Base-by-base conservation (phyloP, 1,140 invertebrate species). In the Zaprionus africanus region DNA sequence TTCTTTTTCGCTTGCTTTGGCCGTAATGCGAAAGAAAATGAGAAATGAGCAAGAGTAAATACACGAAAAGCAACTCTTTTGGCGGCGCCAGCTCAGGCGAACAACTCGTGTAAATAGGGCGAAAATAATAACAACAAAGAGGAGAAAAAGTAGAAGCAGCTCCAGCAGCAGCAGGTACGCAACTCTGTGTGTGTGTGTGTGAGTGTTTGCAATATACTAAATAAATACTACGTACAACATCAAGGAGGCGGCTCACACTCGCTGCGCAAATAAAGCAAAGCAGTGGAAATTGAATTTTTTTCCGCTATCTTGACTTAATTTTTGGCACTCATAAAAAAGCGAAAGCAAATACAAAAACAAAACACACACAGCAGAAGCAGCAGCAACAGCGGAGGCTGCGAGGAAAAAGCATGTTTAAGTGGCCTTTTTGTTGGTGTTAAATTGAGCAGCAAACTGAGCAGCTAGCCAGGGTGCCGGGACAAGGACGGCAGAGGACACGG, bases 371-470 rank as follows among this genome's bases (percentile, higher is more conserved):
- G 9, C 31, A 57, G 15, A 1, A 3, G 11, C 9, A 31, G 7
- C 56, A n/a, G 34, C 6, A 34, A 41, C 22, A n/a, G 15, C 19
- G 2, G 49, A 19, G 19, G 49, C 22, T 12, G 22, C 0, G n/a
- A 43, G 41, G 2, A 43, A 43, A 17, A 22, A 49, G 19, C 69
- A 73, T 77, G 72, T 67, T 82, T 76, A 87, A 83, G 77, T 80
- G 80, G 60, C 38, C 66, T 73, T 81, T 86, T 87, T 87, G 85
- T 88, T 88, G 78, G 31, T 73, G 84, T 87, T 87, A 88, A 87
- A 87, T 87, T 87, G 84, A 84, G 81, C 84, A 68, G 72, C 71
- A 82, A 85, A 79, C 46, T 76, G 79, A 82, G 56, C 74, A 63
- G 76, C 43, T 43, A 59, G 19, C 60, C 19, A 59, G 58, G 58